phyloP scores from a whole-genome alignment of 2,888 invertebrate genomes.

The Drosophila rubida region DNA sequence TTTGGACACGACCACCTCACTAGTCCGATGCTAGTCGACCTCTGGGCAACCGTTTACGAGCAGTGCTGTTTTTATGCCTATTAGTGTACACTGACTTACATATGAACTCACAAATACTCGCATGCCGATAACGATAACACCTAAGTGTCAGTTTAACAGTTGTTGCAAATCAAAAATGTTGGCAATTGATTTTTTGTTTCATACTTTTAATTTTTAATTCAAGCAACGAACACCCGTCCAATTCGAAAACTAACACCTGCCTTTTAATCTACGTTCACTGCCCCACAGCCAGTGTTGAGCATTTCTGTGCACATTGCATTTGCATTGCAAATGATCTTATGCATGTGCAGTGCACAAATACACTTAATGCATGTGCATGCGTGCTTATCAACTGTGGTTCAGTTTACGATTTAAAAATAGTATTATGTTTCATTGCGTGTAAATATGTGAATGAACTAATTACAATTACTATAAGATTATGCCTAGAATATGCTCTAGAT shows the following conservation, averaged over 20 bases:
- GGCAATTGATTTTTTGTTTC: conserved; percentile 2
- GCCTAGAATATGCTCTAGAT: not conserved
- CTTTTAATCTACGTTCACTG: conserved; percentile 35
- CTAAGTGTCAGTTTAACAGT: conserved; percentile 12
- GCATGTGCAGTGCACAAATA: not conserved
- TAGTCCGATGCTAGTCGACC: conserved; percentile 15
- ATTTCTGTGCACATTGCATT: conserved; percentile 4
- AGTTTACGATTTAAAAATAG: not conserved
- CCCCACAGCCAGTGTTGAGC: conserved; percentile 8
- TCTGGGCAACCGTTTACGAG: conserved; percentile 14
- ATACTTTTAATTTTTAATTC: not conserved
- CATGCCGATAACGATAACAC: conserved; percentile 39
- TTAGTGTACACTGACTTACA: not conserved
- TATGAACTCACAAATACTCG: not conserved
- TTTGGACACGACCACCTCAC: not conserved
- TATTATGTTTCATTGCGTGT: not conserved
- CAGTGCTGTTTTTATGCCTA: conserved; percentile 54
- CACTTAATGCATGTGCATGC: not conserved
- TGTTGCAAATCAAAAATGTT: conserved; percentile 30
- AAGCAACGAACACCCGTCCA: not conserved
- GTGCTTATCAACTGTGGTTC: not conserved
- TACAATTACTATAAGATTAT: not conserved
- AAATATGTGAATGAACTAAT: not conserved
- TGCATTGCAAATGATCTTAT: conserved; percentile 2
- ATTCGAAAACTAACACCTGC: conserved; percentile 41